Conservation (phyloP, 2,113 vertebrate genomes). For the Zosterops pallidus region DNA sequence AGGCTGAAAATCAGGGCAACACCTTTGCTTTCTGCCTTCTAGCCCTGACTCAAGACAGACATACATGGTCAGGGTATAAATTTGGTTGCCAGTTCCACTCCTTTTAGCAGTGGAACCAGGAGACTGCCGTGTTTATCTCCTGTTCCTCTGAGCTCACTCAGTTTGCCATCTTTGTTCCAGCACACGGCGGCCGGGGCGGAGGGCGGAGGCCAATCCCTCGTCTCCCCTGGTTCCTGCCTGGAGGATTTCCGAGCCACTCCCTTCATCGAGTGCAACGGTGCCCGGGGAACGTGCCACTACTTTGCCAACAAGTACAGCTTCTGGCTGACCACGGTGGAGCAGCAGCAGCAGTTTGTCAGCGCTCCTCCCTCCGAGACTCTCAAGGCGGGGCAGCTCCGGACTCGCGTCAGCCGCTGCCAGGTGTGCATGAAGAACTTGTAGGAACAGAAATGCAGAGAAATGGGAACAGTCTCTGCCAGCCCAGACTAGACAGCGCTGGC, state of each 20-base stretch:
- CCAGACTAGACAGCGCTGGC: not conserved
- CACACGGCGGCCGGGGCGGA: conserved; percentile 90
- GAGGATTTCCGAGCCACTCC: conserved; percentile 94
- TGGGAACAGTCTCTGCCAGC: not conserved
- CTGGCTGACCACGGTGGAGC: conserved; percentile 89
- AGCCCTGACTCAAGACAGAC: not conserved
- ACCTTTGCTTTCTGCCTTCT: not conserved
- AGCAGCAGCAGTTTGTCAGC: conserved; percentile 77
- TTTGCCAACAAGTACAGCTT: conserved; percentile 98
- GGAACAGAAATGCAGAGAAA: not conserved
- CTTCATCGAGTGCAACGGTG: conserved; percentile 94
- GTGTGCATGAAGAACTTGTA: conserved; percentile 97
- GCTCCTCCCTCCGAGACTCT: conserved; percentile 79
- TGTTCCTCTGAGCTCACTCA: not conserved
- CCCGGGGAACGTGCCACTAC: conserved; percentile 90
- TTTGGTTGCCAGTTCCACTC: not conserved
- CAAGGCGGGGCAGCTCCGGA: conserved; percentile 86
- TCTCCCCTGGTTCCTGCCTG: conserved; percentile 93
- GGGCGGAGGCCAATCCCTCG: conserved; percentile 92
- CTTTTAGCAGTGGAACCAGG: not conserved
- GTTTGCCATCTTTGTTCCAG: conserved; percentile 58
- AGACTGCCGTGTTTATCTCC: not conserved
- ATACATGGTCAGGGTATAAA: no score
- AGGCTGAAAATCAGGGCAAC: no score
- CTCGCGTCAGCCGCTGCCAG: conserved; percentile 91